Evolutionary conservation across 1,140 invertebrate species (phyloP).

Genomic region (Nephila pilipes): DNA sequence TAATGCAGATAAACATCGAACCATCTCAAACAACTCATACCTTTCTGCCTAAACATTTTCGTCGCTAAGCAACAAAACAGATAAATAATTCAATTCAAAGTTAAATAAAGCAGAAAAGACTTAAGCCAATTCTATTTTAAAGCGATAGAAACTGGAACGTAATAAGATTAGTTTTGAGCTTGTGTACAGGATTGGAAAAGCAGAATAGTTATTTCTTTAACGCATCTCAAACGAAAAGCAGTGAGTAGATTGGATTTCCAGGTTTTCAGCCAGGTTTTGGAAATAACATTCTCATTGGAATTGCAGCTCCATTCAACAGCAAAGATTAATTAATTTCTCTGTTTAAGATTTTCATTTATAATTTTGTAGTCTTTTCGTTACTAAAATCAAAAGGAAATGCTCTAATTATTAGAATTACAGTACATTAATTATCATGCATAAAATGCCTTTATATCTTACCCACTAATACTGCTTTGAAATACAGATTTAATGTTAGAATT

Average conservation of each 20-base stretch:
- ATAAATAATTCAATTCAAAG: background rate
- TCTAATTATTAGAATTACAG: too few species aligned
- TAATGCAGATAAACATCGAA: background rate
- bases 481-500: too few species aligned
- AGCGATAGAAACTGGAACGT: background rate
- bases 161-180: background rate
- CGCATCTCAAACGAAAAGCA: background rate
- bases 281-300: background rate
- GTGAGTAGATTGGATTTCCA: background rate
- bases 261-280: background rate
- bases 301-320: background rate
- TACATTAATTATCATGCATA: too few species aligned
- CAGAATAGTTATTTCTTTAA: conserved; percentile 5
- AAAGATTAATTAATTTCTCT: background rate
- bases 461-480: too few species aligned
- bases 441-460: too few species aligned
- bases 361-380: too few species aligned
- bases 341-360: background rate
- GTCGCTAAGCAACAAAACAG: background rate
- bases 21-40: background rate
- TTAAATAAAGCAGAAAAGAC: conserved; percentile 2
- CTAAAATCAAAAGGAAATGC: too few species aligned
- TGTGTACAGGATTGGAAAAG: background rate
- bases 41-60: background rate
- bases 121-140: background rate